Conservation (phyloP, 2,797 vertebrate species). For the Sphenopsis melanotis region DNA sequence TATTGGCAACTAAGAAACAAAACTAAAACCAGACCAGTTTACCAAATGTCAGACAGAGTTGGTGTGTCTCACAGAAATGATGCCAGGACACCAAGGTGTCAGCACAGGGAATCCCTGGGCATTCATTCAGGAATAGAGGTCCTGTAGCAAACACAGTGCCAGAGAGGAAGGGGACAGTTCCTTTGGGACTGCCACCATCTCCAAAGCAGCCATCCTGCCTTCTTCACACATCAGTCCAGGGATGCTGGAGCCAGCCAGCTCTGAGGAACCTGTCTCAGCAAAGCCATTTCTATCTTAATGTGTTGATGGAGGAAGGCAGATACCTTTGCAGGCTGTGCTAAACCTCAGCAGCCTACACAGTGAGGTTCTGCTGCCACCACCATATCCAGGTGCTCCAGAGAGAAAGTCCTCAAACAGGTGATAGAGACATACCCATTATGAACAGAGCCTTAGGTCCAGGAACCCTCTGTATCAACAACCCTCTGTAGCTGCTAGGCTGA, state of each 20-base stretch:
- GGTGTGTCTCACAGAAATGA: neutral
- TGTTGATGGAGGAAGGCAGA: neutral
- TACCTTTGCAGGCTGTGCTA: neutral
- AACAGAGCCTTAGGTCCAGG: neutral
- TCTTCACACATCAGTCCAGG: neutral
- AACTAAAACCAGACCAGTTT: neutral
- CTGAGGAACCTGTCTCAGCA: neutral
- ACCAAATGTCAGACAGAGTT: neutral
- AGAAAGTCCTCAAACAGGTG: neutral
- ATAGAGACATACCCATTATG: neutral
- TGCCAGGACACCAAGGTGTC: rapidly evolving
- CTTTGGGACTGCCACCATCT: neutral
- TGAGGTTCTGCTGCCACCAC: neutral
- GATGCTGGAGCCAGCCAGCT: neutral
- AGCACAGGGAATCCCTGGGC: rapidly evolving
- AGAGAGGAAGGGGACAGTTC: neutral
- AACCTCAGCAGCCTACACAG: neutral
- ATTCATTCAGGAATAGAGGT: neutral
- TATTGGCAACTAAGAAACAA: neutral
- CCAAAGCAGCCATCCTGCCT: neutral
- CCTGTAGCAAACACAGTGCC: neutral
- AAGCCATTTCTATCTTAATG: neutral
- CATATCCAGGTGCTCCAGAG: neutral
- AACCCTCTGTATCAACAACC: neutral
- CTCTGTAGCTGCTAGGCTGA: neutral